A percentile compares a stretch with the other conserved stretches of the same genome.
Evolutionary conservation across 2,888 invertebrate genomes (phyloP).

Genomic region (Erannis defoliaria): DNA sequence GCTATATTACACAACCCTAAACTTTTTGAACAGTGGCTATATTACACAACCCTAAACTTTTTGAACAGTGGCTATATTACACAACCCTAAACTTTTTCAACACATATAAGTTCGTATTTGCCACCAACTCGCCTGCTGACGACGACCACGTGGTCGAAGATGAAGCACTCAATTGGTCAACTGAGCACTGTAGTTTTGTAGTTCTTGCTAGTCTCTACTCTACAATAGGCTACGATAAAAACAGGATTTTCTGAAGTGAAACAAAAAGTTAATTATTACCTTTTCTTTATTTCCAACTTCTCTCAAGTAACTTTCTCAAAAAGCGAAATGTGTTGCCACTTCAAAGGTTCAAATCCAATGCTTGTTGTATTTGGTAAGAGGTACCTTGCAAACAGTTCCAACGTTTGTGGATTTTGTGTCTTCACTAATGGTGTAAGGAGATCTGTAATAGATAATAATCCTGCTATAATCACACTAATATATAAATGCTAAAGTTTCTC

Average conservation of each 20-base stretch:
- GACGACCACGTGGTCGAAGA: no score
- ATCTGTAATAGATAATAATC: slow-evolving; percentile 78
- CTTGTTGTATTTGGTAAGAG: slow-evolving; percentile 94
- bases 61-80: no score
- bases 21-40: no score
- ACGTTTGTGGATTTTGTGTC: slow-evolving; percentile 86
- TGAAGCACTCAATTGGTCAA: no score
- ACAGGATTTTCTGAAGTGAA: slow-evolving; percentile 10
- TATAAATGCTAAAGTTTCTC: background rate
- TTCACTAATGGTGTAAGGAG: slow-evolving; percentile 86
- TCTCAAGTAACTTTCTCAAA: slow-evolving; percentile 65
- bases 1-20: no score
- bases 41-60: no score
- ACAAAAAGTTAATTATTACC: slow-evolving; percentile 29
- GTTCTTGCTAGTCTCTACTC: background rate
- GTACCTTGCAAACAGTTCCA: slow-evolving; percentile 97
- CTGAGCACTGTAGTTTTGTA: no score
- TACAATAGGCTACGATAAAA: background rate
- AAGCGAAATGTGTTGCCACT: slow-evolving; percentile 90
- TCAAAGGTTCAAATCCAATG: slow-evolving; percentile 94
- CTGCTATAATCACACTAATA: background rate
- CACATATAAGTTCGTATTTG: no score
- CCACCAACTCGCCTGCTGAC: no score
- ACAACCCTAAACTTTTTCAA: no score
- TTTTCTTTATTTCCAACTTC: slow-evolving; percentile 44